Base-by-base conservation (phyloP, 2,113 vertebrate genomes). In the Ahaetulla prasina region DNA sequence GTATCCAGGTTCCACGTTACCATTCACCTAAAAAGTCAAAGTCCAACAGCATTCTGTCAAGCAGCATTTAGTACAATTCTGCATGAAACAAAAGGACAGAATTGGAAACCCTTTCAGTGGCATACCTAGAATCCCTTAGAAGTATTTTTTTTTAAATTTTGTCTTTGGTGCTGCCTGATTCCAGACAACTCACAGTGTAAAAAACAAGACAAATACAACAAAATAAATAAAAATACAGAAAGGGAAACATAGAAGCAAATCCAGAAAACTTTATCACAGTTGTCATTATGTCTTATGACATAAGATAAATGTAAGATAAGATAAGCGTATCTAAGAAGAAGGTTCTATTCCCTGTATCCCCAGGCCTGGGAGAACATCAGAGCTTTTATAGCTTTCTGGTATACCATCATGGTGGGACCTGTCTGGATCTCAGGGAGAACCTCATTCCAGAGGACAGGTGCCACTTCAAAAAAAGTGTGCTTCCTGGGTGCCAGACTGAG, bases 41-140 rank as follows among this genome's bases (percentile, higher is more conserved):
- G 0, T 87, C 85, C 18, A 12, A 12, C 92, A 3, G 39, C 87
- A 22, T n/a, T 20, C 49, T 50, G 23, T 52, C 74, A 50, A 2
- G 18, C 8, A 35, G 25, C 52, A 18, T 74, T 35, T 54, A 50
- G 14, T 74, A 25, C 35, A 2, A 8, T 30, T 60, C 22, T 89
- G 68, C 86, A 0, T 2, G 0, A 0, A 35, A 9, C 90, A 20
- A 0, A 8, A 8, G 7, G 2, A 0, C 68, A 54, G 3, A 10
- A 0, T 0, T 39, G 18, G 84, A 2, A 91, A 16, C 52, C 85
- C 22, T 85, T 84, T 90, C 23, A 90, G 35, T 23, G 22, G 30
- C 89, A 27, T 12, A 49, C n/a, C 8, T n/a, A n/a, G 2, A 49
- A 74, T 22, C 89, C 45, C 8, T 22, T 52, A 23, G 53, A 53